Evolutionary conservation across 1,140 invertebrate species (phyloP), one percentile per base, ranked within the genome.

Genomic region (Caerostris darwini): DNA sequence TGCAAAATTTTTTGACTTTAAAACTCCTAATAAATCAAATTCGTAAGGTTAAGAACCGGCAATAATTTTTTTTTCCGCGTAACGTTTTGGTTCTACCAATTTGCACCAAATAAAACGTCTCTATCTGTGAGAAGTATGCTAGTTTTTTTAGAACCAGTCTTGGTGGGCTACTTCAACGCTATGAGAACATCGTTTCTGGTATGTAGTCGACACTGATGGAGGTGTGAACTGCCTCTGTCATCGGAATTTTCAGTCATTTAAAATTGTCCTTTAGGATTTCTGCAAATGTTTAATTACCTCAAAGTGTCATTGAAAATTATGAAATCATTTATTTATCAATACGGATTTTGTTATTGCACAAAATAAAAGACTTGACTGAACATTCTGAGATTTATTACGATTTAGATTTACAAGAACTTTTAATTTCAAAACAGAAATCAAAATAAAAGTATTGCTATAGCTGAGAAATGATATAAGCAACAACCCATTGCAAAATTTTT

Each of bases 151-250:
- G 17, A 54, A 83, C 14, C 54, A 17, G 50, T 56, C 81, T 54
- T 14, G 4, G 0, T 56, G 50, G 81, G 53, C 14, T 14, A 4
- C 5, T 10, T 12, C 59, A 83, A 50, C 81, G 56, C 57, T n/a
- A 61, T 58, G 59, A 61, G 57, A 17, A 4, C n/a, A 57, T 87
- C 85, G 19, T 59, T 86, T 83, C 50, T 8, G 53, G 81, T 83
- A 83, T 57, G 56, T 87, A 87, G 34, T 87, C 85, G n/a, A 87
- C 34, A 50, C 56, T 87, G 10, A 87, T 59, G 58, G 57, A 58
- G 85, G 85, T 87, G 85, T 87, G 85, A 57, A 34, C 59, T 14
- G 10, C 59, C 59, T n/a, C 83, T 59, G 58, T 58, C 85, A 87
- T 61, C 85, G 56, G 59, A 34, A 34, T 34, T 34, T 34, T 34